Base-by-base conservation (phyloP, 2,113 vertebrate genomes). In the Crotophaga sulcirostris region DNA sequence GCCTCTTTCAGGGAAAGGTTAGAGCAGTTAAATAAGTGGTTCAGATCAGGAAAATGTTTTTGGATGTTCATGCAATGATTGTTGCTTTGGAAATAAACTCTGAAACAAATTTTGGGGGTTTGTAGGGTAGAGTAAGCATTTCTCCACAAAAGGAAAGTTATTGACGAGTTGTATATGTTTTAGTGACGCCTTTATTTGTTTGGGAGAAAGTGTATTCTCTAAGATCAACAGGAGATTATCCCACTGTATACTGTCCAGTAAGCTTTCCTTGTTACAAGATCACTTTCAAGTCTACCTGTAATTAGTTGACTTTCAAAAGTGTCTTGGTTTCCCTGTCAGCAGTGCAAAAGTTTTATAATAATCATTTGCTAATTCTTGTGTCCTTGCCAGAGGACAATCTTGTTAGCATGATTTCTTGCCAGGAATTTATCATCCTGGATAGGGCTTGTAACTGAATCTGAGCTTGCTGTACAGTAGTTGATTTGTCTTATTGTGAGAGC, bases 271-370 rank as follows among this genome's bases (percentile, higher is more conserved):
- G 21, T 55, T 76, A 29, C 17, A 56, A 40, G 9, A 60, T 78
- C 38, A 9, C 28, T 74, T 90, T 63, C 25, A 63, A 86, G 38
- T 24, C 29, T 49, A 1, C 42, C 8, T 63, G 31, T 66, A 88
- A 89, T 84, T 84, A 87, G 67, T 7, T 96, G 38, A 18, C 59
- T 83, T 84, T 66, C 7, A 38, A 52, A 85, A 73, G 25, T 10
- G 3, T 70, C 17, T 60, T 62, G 26, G 83, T 78, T 62, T 72
- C 47, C 29, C 63, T 70, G 38, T 40, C 54, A 94, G 72, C 69
- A 72, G 6, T 40, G 31, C 55, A 63, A 28, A 47, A 31, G 7
- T 28, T 91, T 52, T 56, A n/a, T 40, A 47, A 26, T 49, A 68
- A 87, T 60, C 70, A 68, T 60, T 92, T 75, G 36, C 36, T 79